Evolutionary conservation across 2,888 invertebrate genomes (phyloP).

Genomic region (Drosophila anomelani): DNA sequence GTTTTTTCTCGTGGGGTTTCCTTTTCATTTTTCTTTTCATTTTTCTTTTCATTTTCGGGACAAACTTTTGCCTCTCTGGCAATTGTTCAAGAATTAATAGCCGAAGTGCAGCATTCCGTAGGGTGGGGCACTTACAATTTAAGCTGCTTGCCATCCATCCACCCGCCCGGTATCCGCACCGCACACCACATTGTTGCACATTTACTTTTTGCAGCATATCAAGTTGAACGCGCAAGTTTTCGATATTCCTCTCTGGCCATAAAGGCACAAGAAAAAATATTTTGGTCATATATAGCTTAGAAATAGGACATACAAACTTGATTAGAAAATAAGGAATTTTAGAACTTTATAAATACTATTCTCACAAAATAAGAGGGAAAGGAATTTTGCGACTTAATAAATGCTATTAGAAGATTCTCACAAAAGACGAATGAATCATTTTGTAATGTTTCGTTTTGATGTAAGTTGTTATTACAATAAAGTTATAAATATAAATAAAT

Average conservation of each 20-base stretch:
- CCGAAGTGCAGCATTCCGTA: conserved; percentile 34
- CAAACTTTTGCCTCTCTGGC: conserved; percentile 62
- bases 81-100: conserved; percentile 51
- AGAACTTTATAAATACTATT: not conserved
- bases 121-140: conserved; percentile 40
- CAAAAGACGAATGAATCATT: too few species aligned
- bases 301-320: not conserved
- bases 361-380: too few species aligned
- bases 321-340: not conserved
- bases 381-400: too few species aligned
- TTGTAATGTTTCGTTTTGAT: too few species aligned
- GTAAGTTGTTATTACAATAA: too few species aligned
- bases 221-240: conserved; percentile 61
- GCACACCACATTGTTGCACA: conserved; percentile 69
- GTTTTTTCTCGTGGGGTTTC: conserved; percentile 4
- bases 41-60: conserved; percentile 26
- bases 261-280: conserved; percentile 2
- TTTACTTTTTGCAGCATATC: conserved; percentile 73
- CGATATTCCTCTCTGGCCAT: conserved; percentile 24
- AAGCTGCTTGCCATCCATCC: conserved; percentile 31
- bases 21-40: not conserved
- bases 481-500: too few species aligned
- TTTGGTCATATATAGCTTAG: not conserved
- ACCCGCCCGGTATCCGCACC: not conserved
- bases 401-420: too few species aligned